Conservation (phyloP, 1,140 invertebrate species). For the Trichoplusia ni region DNA sequence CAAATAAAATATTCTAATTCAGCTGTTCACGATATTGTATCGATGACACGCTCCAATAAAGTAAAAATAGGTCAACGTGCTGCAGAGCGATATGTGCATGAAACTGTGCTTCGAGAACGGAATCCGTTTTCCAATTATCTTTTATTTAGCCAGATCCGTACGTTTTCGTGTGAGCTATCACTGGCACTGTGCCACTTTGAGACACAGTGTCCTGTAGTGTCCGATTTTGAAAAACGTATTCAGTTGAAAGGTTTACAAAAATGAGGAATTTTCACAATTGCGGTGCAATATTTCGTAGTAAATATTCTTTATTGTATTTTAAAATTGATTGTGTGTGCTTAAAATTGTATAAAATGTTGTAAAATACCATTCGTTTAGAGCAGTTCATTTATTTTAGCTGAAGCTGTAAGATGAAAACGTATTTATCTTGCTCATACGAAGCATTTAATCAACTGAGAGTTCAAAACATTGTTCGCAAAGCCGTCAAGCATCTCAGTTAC, state of each 20-base stretch:
- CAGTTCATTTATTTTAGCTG: too few relatives aligned
- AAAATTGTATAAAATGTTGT: too few relatives aligned
- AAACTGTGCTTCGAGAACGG: not conserved
- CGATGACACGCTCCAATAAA: slow-evolving; percentile 18
- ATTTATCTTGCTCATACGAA: too few relatives aligned
- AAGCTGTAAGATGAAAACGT: too few relatives aligned
- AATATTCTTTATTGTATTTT: too few relatives aligned
- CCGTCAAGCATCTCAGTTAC: too few relatives aligned
- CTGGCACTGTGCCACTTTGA: slow-evolving; percentile 13
- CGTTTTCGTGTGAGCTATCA: not conserved
- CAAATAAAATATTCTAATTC: slow-evolving; percentile 23
- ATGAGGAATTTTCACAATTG: too few relatives aligned
- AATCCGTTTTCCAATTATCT: slow-evolving; percentile 25
- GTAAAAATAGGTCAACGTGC: slow-evolving; percentile 13
- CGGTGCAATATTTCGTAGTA: too few relatives aligned
- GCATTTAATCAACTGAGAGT: too few relatives aligned
- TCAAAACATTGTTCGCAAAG: too few relatives aligned
- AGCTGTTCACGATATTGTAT: slow-evolving; percentile 13
- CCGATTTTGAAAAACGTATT: not conserved
- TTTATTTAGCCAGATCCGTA: not conserved
- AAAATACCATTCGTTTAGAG: too few relatives aligned
- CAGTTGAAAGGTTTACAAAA: slow-evolving; percentile 12
- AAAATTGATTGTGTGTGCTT: too few relatives aligned
- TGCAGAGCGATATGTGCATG: slow-evolving; percentile 20
- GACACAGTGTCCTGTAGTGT: slow-evolving; percentile 17